Evolutionary conservation across 2,888 invertebrate genomes (phyloP), one percentile per base, ranked within the genome.

Genomic region (Timandra comae): DNA sequence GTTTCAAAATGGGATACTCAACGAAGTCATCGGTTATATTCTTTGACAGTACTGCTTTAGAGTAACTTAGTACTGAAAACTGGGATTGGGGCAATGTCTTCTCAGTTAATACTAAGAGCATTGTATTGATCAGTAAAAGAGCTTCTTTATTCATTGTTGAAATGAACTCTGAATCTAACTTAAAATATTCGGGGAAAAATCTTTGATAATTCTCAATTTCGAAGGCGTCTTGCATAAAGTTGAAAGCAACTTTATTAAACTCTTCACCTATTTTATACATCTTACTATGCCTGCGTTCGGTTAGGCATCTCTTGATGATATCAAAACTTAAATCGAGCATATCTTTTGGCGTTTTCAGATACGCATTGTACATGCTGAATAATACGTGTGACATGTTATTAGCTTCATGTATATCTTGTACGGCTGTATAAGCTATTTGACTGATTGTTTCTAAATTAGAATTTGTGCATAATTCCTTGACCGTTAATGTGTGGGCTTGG

Each of bases 1-100:
- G 56, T 29, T 82, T 84, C 10, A 90, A 63, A 13, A 91, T 71
- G 0, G 88, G 86, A 56, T 87, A 76, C 52, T 88, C 78, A 41
- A 80, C 63, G 56, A 87, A 75, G 57, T 87, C 76, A 49, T 87
- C 75, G 12, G 75, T 67, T 45, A 86, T 53, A 50, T 69, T 64
- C 32, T 86, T 86, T 23, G 52, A 63, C 36, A 63, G 45, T 1
- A 88, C 77, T 2, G 81, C 82, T 24, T 65, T 68, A 0, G 89
- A 88, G 61, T 88, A 89, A 46, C 86, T 71, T 1, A 80, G 39
- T 6, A 86, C 76, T n/a, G 86, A 74, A 46, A 87, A 76, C 3
- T 41, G 40, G 20, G 30, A 48, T 13, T 52, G 50, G 28, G 43
- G 53, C 42, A 52, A 41, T 41, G 29, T 47, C 13, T 22, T 48